Evolutionary conservation across 2,113 vertebrate species (phyloP).

Genomic region (Dasypus novemcinctus): DNA sequence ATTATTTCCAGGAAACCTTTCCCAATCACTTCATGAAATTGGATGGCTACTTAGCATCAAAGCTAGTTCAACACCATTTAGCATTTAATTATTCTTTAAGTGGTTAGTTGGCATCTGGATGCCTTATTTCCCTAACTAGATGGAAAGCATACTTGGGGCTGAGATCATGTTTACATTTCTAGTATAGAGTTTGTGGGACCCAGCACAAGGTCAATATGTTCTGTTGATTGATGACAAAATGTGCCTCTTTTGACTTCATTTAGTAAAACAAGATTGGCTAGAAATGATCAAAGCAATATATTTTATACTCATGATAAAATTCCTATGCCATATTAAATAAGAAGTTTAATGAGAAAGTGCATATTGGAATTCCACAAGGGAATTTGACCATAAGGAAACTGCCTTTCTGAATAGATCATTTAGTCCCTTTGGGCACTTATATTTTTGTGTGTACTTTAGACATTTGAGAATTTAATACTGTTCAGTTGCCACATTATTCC

Average conservation of each 20-base stretch:
- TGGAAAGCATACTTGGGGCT: not conserved
- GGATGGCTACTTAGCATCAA: not conserved
- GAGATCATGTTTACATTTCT: slow-evolving; percentile 13
- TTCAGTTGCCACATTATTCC: slow-evolving; percentile 53
- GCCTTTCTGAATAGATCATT: slow-evolving; percentile 16
- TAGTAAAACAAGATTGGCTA: slow-evolving; percentile 48
- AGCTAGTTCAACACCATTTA: not conserved
- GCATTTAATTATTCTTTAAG: not conserved
- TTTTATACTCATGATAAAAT: slow-evolving; percentile 39
- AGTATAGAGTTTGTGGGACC: not conserved
- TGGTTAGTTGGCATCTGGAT: not conserved
- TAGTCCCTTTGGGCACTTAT: slow-evolving; percentile 23
- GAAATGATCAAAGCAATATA: slow-evolving; percentile 54
- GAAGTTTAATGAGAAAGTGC: slow-evolving; percentile 28
- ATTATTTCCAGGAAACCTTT: not conserved
- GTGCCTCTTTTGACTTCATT: slow-evolving; percentile 27
- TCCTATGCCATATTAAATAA: slow-evolving; percentile 43
- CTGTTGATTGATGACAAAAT: not conserved
- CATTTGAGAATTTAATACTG: slow-evolving; percentile 46
- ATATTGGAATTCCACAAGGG: slow-evolving; percentile 27
- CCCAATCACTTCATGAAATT: not conserved
- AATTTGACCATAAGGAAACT: slow-evolving; percentile 43
- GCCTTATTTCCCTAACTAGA: not conserved
- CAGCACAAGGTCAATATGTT: not conserved
- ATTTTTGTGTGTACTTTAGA: slow-evolving; percentile 34